Conservation (phyloP, 2,888 invertebrate genomes). For the Amphipyra berbera region DNA sequence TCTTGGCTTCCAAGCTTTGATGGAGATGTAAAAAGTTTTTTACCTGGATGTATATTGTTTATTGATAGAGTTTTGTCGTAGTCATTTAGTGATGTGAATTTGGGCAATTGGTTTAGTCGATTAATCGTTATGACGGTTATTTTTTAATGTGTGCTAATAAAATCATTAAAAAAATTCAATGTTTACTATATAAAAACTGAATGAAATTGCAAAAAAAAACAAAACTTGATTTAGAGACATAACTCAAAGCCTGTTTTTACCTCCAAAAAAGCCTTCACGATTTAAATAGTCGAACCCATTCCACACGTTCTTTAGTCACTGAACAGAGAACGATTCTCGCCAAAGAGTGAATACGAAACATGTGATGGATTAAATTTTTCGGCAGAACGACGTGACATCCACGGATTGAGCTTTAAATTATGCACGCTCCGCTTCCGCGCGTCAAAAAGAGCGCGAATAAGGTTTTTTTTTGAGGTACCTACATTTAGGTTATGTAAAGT, state of each 20-base stretch:
- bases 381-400: conserved; percentile 79
- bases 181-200: too few relatives aligned
- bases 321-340: conserved; percentile 58
- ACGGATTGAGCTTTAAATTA: conserved; percentile 79
- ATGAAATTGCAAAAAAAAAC: too few relatives aligned
- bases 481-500: conserved; percentile 58
- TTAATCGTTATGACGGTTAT: background rate
- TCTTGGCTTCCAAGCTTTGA: conserved; percentile 36
- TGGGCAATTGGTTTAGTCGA: conserved; percentile 10
- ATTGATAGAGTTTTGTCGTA: conserved; percentile 38
- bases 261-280: conserved; percentile 14
- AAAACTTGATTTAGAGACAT: background rate
- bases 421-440: conserved; percentile 67
- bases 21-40: conserved; percentile 55
- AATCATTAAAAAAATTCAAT: background rate
- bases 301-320: conserved; percentile 58
- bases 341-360: conserved; percentile 64
- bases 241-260: conserved; percentile 8
- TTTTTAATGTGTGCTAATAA: too few relatives aligned
- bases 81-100: conserved; percentile 20
- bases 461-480: conserved; percentile 49
- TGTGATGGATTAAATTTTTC: conserved; percentile 87
- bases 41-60: conserved; percentile 34
- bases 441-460: conserved; percentile 57
- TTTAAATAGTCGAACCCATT: conserved; percentile 37